These are phyloP conservation scores for Tangara arthus DNA, from an alignment of 2,797 vertebrate species.

Conservation along the genomic window DNA sequence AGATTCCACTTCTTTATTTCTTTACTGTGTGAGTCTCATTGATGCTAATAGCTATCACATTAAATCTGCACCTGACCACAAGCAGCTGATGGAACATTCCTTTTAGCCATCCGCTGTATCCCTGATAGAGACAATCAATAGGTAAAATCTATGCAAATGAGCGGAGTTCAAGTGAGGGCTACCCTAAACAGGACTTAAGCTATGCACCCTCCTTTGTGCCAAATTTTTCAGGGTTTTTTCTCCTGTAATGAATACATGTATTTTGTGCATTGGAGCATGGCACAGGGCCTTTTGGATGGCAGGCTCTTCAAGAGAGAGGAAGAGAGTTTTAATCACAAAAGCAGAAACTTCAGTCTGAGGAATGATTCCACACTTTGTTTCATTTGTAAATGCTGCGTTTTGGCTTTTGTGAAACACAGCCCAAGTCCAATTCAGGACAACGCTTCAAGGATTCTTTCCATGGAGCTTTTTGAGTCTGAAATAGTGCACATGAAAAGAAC, in stretches of 20 bases:
- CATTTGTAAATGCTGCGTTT: conserved; percentile 58
- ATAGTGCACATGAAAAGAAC: conserved; percentile 51
- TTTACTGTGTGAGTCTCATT: background rate
- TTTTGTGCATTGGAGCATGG: conserved; percentile 74
- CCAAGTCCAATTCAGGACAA: conserved; percentile 53
- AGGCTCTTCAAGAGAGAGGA: conserved; percentile 64
- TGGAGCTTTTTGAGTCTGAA: conserved; percentile 33
- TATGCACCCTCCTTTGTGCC: conserved; percentile 65
- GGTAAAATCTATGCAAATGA: conserved; percentile 60
- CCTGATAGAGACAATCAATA: conserved; percentile 21
- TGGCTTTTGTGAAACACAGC: conserved; percentile 63
- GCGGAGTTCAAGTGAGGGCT: conserved; percentile 59
- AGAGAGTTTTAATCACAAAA: conserved; percentile 74
- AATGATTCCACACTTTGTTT: conserved; percentile 66
- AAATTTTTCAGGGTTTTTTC: conserved; percentile 54
- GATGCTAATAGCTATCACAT: background rate
- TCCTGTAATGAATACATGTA: conserved; percentile 71
- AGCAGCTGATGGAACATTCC: background rate
- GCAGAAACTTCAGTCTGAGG: conserved; percentile 59
- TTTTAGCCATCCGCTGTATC: background rate
- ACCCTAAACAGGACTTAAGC: conserved; percentile 43
- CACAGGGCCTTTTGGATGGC: conserved; percentile 59
- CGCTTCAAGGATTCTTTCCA: conserved; percentile 40
- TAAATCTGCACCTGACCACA: background rate
- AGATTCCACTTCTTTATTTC: background rate